Evolutionary conservation across 2,113 vertebrate species (phyloP).

Genomic region (Neogobius melanostomus): DNA sequence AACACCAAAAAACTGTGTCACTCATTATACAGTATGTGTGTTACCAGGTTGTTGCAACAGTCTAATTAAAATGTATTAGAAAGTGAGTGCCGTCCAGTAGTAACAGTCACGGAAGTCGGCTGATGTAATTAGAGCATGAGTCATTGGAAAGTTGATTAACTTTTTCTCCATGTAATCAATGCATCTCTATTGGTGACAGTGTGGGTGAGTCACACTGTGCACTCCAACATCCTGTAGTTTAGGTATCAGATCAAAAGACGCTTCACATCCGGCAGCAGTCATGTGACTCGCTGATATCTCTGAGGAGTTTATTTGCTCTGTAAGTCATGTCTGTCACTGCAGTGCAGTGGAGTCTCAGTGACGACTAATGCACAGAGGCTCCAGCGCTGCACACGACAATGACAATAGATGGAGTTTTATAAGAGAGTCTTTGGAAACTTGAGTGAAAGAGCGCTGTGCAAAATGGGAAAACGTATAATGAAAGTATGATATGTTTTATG

Average conservation of each 20-base stretch:
- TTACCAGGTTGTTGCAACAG: too few species aligned
- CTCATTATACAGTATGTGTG: too few species aligned
- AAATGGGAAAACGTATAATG: background rate
- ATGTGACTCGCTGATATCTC: background rate
- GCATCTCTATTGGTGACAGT: conserved; percentile 25
- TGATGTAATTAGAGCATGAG: conserved; percentile 15
- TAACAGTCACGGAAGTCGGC: background rate
- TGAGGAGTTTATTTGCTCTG: conserved; percentile 30
- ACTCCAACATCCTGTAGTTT: conserved; percentile 40
- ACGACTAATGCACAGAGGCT: conserved; percentile 18
- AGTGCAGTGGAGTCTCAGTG: conserved; percentile 45
- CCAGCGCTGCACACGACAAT: conserved; percentile 30
- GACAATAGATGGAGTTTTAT: conserved; percentile 46
- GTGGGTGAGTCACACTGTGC: conserved; percentile 41
- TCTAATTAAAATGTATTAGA: background rate
- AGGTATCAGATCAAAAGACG: conserved; percentile 27
- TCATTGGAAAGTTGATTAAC: conserved; percentile 34
- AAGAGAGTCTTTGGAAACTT: conserved; percentile 16
- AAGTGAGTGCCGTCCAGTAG: conserved; percentile 2
- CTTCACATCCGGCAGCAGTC: conserved; percentile 12
- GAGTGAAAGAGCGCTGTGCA: background rate
- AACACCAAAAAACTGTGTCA: too few species aligned
- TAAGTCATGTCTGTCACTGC: conserved; percentile 39
- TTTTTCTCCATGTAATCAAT: conserved; percentile 38
- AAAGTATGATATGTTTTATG: background rate